Percentiles rank a stretch among this genome's conserved stretches.
Evolutionary conservation across 2,113 vertebrate species (phyloP).

Genomic region (Tautogolabrus adspersus): DNA sequence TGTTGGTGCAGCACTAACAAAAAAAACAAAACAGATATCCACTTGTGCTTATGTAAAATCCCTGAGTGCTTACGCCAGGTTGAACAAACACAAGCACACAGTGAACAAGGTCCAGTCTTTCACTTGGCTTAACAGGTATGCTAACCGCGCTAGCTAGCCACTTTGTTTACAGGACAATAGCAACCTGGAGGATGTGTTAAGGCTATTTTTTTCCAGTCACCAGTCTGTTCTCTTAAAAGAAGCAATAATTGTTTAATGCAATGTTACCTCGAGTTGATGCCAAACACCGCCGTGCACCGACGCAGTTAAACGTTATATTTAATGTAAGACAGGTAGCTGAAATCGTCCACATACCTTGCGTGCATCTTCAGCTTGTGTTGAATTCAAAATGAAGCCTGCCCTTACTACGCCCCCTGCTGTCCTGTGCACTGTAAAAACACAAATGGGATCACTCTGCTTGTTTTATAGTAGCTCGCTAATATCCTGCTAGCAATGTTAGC

Average conservation of each 20-base stretch:
- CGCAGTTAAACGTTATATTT: neutral
- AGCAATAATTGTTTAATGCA: neutral
- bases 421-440: neutral
- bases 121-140: conserved; percentile 45
- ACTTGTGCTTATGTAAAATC: neutral
- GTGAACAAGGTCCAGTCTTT: conserved; percentile 31
- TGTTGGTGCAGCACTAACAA: neutral
- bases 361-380: conserved; percentile 58
- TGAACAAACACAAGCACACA: conserved; percentile 19
- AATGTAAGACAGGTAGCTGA: conserved; percentile 12
- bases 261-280: rapidly evolving
- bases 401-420: conserved; percentile 67
- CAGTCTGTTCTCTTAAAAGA: neutral
- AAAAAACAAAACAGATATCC: neutral
- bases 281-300: neutral
- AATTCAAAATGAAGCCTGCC: conserved; percentile 39
- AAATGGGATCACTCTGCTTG: neutral
- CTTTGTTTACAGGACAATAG: conserved; percentile 77
- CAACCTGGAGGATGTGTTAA: conserved; percentile 49
- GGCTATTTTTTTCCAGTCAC: neutral
- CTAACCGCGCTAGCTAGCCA: conserved; percentile 68
- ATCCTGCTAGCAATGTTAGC: neutral
- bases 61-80: neutral
- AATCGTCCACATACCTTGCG: conserved; percentile 54
- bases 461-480: too few relatives aligned